Evolutionary conservation across 2,797 vertebrate genomes (phyloP).

Genomic region (Sebastes diploproa): DNA sequence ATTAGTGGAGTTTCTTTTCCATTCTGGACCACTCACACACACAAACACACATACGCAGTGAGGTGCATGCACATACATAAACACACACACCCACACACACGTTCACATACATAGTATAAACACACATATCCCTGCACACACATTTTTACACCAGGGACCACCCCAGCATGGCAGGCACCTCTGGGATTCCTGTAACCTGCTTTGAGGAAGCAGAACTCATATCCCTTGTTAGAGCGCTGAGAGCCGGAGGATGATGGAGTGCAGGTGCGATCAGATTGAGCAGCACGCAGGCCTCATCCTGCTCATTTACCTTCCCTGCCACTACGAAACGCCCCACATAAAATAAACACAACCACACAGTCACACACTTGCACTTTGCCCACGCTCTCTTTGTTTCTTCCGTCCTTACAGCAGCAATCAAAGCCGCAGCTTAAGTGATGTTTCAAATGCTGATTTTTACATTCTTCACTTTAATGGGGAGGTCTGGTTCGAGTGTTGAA

Average conservation of each 20-base stretch:
- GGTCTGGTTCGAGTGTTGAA: neutral
- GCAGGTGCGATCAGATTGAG: constrained; percentile 34
- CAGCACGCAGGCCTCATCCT: constrained; percentile 18
- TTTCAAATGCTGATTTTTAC: neutral
- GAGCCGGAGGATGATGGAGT: constrained; percentile 57
- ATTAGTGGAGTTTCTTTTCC: constrained; percentile 70
- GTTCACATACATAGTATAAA: neutral
- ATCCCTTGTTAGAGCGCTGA: constrained; percentile 49
- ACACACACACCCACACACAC: neutral
- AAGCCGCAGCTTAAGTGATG: neutral
- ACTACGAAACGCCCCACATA: constrained; percentile 28
- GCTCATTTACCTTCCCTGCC: constrained; percentile 33
- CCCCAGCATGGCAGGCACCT: constrained; percentile 44
- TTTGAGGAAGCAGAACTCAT: constrained; percentile 59
- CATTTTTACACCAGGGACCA: constrained; percentile 66
- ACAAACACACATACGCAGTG: neutral
- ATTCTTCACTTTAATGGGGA: neutral
- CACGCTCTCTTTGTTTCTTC: neutral
- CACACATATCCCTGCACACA: constrained; percentile 15
- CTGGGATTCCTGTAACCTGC: constrained; percentile 66
- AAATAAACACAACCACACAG: neutral
- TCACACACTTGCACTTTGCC: neutral
- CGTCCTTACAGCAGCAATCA: neutral
- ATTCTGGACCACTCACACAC: constrained; percentile 17
- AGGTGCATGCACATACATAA: constrained; percentile 8